A percentile compares a stretch with the other conserved stretches of the same genome.
These are phyloP conservation scores for Listronotus bonariensis DNA, from an alignment of 1,140 invertebrate species.

Conservation along the genomic window DNA sequence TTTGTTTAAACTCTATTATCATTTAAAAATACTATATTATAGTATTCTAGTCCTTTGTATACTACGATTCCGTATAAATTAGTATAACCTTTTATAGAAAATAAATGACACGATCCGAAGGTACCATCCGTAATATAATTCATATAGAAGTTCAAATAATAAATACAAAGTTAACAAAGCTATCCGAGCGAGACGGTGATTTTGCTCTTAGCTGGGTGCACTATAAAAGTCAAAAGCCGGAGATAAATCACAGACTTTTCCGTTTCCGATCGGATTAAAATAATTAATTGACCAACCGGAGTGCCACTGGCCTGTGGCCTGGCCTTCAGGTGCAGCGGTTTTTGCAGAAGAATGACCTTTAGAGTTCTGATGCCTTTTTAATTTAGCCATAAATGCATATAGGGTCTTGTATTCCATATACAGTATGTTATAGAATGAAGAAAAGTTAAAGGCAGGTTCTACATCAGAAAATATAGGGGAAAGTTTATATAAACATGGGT, in stretches of 20 bases:
- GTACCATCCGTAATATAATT: too few relatives aligned
- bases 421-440: too few relatives aligned
- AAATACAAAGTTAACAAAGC: slow-evolving; percentile 13
- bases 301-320: slow-evolving; percentile 21
- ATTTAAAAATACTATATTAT: too few relatives aligned
- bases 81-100: background rate
- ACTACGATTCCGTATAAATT: background rate
- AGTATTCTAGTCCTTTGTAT: background rate
- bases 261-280: slow-evolving; percentile 22
- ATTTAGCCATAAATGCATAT: too few relatives aligned
- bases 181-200: slow-evolving; percentile 9
- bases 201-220: slow-evolving; percentile 17
- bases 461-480: too few relatives aligned
- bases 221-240: slow-evolving; percentile 19
- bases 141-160: background rate
- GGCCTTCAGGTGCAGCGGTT: slow-evolving; percentile 14
- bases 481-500: too few relatives aligned
- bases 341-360: slow-evolving; percentile 11
- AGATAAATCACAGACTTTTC: slow-evolving; percentile 24
- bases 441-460: too few relatives aligned
- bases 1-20: too few relatives aligned
- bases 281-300: slow-evolving; percentile 17
- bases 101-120: background rate
- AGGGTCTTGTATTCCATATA: too few relatives aligned
- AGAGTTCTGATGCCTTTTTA: too few relatives aligned